Evolutionary conservation across 2,888 invertebrate species (phyloP).

Genomic region (Aradus depressus): DNA sequence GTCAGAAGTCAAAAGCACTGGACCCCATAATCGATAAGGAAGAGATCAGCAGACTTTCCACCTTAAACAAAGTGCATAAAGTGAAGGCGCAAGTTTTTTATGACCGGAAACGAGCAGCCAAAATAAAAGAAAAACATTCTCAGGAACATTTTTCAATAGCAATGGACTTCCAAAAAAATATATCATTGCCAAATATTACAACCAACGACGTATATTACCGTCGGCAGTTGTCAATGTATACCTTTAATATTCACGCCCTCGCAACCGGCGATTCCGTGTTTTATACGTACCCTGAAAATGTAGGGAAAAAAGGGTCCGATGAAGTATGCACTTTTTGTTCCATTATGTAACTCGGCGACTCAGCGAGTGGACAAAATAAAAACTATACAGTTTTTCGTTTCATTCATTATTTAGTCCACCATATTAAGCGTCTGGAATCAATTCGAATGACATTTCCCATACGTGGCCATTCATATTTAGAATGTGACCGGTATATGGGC

Average conservation of each 20-base stretch:
- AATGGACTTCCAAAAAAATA: conserved; percentile 22
- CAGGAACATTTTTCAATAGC: no score
- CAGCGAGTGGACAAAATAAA: conserved; percentile 27
- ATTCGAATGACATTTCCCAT: conserved; percentile 25
- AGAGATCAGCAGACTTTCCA: no score
- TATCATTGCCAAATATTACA: conserved; percentile 16
- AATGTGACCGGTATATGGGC: conserved; percentile 29
- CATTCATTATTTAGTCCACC: conserved; percentile 23
- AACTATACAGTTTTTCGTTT: conserved; percentile 24
- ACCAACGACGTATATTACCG: conserved; percentile 23
- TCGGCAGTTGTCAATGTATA: conserved; percentile 19
- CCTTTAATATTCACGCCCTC: conserved; percentile 20
- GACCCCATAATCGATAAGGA: no score
- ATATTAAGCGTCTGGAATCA: conserved; percentile 12
- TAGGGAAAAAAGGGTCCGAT: conserved; percentile 4
- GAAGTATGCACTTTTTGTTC: conserved; percentile 5
- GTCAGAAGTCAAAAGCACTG: no score
- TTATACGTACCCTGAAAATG: no score
- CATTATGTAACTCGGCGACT: no score
- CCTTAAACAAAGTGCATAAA: no score
- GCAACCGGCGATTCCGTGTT: conserved; percentile 16
- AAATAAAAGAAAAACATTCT: no score
- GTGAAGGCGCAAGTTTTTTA: no score
- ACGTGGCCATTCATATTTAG: conserved; percentile 28
- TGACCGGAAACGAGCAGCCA: no score